Conservation (phyloP, 2,113 vertebrate genomes). For the Ifrita kowaldi region DNA sequence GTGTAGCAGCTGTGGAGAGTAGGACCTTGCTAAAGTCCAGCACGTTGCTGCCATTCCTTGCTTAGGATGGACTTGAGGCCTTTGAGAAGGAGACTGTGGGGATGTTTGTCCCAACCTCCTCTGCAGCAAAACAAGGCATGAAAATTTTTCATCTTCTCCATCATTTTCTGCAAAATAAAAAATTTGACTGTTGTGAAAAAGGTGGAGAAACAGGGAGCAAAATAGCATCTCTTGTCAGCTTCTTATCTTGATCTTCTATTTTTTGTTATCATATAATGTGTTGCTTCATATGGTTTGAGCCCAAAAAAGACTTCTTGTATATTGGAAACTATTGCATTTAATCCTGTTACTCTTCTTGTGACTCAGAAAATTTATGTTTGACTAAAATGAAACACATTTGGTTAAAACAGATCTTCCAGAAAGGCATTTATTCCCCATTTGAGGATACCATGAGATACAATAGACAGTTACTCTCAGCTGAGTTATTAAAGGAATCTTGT, state of each 20-base stretch:
- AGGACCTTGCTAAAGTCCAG: not conserved
- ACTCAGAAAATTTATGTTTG: slow-evolving; percentile 5
- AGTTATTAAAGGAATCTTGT: not conserved
- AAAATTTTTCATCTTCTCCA: not conserved
- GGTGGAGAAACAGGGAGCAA: not conserved
- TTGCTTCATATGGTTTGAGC: not conserved
- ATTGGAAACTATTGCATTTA: not conserved
- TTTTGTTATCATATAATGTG: not conserved
- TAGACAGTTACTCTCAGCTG: not conserved
- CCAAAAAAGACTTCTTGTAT: not conserved
- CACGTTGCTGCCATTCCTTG: fast-evolving
- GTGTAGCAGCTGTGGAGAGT: not conserved
- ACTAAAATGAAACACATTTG: not conserved
- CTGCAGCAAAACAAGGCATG: not conserved
- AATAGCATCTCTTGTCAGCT: not conserved
- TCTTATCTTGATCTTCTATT: not conserved
- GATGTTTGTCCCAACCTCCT: not conserved
- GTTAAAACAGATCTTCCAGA: not conserved
- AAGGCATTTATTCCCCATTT: not conserved
- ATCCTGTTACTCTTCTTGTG: not conserved
- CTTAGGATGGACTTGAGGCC: not conserved
- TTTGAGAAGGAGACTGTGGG: not conserved
- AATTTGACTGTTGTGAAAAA: not conserved
- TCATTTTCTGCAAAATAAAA: not conserved
- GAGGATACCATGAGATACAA: not conserved